These are phyloP conservation scores for Pyralis farinalis DNA, from an alignment of 2,888 invertebrate genomes.

Conservation along the genomic window DNA sequence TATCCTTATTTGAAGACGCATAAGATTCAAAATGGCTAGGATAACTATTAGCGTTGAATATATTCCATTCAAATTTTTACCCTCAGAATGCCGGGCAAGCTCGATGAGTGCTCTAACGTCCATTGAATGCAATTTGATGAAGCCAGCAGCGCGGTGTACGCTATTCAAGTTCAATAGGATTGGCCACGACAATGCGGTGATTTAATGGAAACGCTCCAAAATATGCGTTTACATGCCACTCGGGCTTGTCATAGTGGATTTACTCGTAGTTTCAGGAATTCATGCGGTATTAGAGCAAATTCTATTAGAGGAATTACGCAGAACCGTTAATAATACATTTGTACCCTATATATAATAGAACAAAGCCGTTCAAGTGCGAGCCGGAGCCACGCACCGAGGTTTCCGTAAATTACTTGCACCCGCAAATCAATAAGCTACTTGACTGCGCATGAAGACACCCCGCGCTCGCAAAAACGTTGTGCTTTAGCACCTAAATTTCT, in stretches of 20 bases:
- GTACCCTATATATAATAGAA: too few species aligned
- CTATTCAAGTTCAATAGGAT: constrained; percentile 67
- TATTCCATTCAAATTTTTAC: constrained; percentile 79
- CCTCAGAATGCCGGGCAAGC: constrained; percentile 56
- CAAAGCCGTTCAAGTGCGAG: too few species aligned
- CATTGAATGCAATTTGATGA: constrained; percentile 78
- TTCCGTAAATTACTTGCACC: too few species aligned
- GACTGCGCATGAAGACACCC: too few species aligned
- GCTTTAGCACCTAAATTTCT: too few species aligned
- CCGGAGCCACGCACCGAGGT: too few species aligned
- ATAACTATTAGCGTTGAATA: constrained; percentile 16
- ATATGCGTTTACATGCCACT: constrained; percentile 36
- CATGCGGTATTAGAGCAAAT: background rate
- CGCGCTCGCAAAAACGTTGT: too few species aligned
- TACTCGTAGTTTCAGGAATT: constrained; percentile 14
- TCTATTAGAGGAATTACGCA: background rate
- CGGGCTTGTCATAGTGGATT: constrained; percentile 28
- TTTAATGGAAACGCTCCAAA: constrained; percentile 65
- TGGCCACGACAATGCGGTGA: constrained; percentile 66
- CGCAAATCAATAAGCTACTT: too few species aligned
- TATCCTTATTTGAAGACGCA: constrained; percentile 30
- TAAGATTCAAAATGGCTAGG: constrained; percentile 14
- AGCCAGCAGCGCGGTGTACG: constrained; percentile 58
- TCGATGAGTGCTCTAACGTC: constrained; percentile 72
- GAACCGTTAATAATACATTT: background rate